Conservation (phyloP, 1,140 invertebrate genomes). For the Leucophenga varia region DNA sequence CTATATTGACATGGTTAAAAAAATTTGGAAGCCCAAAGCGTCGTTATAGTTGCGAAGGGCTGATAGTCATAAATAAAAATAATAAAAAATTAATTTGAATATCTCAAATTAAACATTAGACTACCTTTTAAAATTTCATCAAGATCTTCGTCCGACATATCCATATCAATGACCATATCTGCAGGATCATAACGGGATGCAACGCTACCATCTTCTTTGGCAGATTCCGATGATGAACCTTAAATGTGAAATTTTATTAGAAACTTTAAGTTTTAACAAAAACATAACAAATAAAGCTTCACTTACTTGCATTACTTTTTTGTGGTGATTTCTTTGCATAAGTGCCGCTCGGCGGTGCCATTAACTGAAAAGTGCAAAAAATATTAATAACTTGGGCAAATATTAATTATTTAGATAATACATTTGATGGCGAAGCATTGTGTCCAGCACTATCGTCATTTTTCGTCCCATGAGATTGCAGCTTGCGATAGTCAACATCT, state of each 20-base stretch:
- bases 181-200: conserved; percentile 42
- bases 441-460: conserved; percentile 19
- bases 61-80: no score
- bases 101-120: no score
- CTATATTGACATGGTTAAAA: no score
- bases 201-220: conserved; percentile 40
- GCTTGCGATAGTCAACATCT: conserved; percentile 44
- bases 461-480: conserved; percentile 3
- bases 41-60: no score
- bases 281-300: not conserved
- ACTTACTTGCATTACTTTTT: conserved; percentile 56
- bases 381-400: not conserved
- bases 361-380: conserved; percentile 11
- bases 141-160: conserved; percentile 70
- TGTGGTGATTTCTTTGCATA: conserved; percentile 43
- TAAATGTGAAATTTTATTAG: not conserved
- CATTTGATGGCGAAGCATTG: conserved; percentile 14
- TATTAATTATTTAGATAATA: not conserved
- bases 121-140: conserved; percentile 49
- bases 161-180: conserved; percentile 72
- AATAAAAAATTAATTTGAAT: no score
- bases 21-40: no score
- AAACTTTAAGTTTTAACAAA: not conserved
- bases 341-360: conserved; percentile 31
- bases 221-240: conserved; percentile 48